Conservation (phyloP, 2,113 vertebrate genomes). For the Catagonus wagneri region DNA sequence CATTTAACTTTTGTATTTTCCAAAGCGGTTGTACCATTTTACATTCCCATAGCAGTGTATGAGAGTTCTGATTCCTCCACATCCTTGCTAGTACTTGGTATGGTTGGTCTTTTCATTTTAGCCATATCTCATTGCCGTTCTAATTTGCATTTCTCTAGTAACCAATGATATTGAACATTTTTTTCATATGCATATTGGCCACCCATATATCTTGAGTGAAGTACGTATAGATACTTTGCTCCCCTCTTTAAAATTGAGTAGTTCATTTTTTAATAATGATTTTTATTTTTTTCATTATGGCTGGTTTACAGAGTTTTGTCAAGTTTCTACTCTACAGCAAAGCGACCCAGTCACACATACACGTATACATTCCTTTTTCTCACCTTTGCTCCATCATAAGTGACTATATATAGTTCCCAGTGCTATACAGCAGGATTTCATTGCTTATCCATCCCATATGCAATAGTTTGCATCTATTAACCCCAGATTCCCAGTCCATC, state of each 20-base stretch:
- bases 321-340: no score
- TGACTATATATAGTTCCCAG: no score
- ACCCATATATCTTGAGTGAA: background rate
- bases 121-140: background rate
- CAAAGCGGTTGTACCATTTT: background rate
- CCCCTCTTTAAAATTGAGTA: background rate
- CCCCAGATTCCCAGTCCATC: no score
- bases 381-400: no score
- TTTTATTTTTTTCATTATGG: no score
- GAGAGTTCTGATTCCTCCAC: background rate
- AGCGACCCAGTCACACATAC: no score
- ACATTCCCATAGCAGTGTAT: background rate
- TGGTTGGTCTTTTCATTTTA: slow-evolving; percentile 6
- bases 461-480: no score
- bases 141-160: slow-evolving; percentile 10
- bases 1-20: slow-evolving; percentile 3
- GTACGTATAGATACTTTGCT: background rate
- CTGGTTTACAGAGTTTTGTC: no score
- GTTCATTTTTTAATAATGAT: background rate
- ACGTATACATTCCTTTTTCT: no score
- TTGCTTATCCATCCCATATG: no score
- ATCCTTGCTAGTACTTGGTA: background rate
- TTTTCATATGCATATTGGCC: slow-evolving; percentile 7
- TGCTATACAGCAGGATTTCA: no score
- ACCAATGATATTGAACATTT: background rate